Conservation (phyloP, 92 coral and sea anemone species). For the Zoanthus sansibaricus region DNA sequence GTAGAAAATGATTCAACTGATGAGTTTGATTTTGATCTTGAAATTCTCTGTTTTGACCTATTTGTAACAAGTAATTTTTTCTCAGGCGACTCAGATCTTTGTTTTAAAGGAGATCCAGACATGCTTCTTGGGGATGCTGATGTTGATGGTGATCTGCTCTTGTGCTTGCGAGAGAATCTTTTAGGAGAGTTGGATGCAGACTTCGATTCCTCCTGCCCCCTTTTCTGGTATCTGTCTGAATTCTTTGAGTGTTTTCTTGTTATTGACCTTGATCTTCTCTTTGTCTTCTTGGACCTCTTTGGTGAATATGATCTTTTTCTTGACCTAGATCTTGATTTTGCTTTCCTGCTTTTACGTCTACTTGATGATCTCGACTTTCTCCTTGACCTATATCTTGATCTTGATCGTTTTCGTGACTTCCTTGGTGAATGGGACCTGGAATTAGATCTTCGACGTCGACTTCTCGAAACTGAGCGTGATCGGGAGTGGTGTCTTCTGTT, state of each 20-base stretch:
- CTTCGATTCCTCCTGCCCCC: neutral
- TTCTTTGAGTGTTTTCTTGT: constrained; percentile 9
- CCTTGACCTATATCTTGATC: constrained; percentile 62
- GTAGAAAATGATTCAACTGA: constrained; percentile 18
- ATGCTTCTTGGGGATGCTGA: constrained; percentile 31
- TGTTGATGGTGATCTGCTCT: constrained; percentile 20
- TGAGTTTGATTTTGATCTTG: constrained; percentile 45
- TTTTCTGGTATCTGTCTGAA: constrained; percentile 1
- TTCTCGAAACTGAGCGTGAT: constrained; percentile 63
- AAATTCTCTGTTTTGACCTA: neutral
- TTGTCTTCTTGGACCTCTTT: constrained; percentile 43
- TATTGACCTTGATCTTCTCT: constrained; percentile 33
- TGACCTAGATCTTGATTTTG: constrained; percentile 61
- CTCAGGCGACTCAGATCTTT: constrained; percentile 31
- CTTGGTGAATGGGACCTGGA: constrained; percentile 70
- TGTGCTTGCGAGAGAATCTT: neutral
- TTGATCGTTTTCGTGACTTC: constrained; percentile 49
- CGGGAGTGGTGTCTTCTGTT: constrained; percentile 50
- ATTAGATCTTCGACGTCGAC: constrained; percentile 60
- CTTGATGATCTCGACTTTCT: constrained; percentile 61
- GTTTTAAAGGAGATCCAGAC: constrained; percentile 13
- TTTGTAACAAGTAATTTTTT: neutral
- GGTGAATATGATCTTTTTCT: constrained; percentile 65
- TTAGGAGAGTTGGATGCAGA: constrained; percentile 36
- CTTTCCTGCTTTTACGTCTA: neutral